Evolutionary conservation across 2,113 vertebrate genomes (phyloP).

Genomic region (Phaethornis superciliosus): DNA sequence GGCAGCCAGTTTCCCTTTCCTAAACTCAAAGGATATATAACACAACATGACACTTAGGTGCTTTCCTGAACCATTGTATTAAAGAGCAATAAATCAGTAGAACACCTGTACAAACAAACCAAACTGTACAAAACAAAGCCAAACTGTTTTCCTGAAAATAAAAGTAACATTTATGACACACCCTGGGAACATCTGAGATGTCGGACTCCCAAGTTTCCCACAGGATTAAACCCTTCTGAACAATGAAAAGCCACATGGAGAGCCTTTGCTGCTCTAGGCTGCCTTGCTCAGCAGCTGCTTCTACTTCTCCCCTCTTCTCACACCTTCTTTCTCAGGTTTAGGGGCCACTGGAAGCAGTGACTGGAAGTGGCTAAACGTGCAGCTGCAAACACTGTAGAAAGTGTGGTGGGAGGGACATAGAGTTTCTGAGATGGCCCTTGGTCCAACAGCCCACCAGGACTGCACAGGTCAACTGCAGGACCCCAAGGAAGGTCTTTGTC

Average conservation of each 20-base stretch:
- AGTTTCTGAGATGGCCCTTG: slow-evolving; percentile 42
- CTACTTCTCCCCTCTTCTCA: background rate
- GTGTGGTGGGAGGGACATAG: slow-evolving; percentile 60
- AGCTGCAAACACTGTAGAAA: slow-evolving; percentile 65
- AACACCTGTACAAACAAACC: background rate
- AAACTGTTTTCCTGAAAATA: background rate
- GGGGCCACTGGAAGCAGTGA: slow-evolving; percentile 61
- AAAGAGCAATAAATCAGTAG: slow-evolving; percentile 5
- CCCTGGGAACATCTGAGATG: background rate
- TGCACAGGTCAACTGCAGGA: background rate
- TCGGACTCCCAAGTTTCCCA: background rate
- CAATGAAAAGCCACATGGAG: background rate
- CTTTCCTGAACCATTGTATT: background rate
- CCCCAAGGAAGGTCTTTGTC: background rate
- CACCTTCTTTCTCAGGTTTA: slow-evolving; percentile 17
- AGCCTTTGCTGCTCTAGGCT: background rate
- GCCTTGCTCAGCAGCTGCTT: background rate
- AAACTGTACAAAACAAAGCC: background rate
- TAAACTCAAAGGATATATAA: background rate
- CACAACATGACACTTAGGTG: background rate
- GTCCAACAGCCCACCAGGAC: background rate
- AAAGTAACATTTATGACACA: background rate
- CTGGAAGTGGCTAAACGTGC: slow-evolving; percentile 55
- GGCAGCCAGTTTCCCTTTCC: background rate
- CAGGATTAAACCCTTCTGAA: background rate